Conservation (phyloP, 2,888 invertebrate species). For the Petrolisthes cinctipes region DNA sequence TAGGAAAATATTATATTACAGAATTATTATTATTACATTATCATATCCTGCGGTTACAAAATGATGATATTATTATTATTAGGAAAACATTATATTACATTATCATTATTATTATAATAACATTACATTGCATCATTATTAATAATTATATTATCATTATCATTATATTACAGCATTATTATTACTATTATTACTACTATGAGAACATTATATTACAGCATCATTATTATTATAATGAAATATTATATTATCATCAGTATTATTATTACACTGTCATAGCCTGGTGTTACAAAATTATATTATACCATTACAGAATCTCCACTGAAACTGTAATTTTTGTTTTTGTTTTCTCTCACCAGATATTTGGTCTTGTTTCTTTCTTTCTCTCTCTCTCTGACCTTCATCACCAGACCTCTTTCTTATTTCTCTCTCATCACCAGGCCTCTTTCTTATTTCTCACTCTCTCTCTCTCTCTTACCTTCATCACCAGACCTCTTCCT, state of each 20-base stretch:
- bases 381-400: conserved; percentile 54
- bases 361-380: not conserved
- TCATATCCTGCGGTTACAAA: no score
- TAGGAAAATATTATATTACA: no score
- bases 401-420: conserved; percentile 69
- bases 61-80: no score
- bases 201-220: no score
- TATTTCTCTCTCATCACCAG: not conserved
- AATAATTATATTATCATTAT: no score
- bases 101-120: no score
- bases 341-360: not conserved
- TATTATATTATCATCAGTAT: not conserved
- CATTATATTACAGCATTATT: no score
- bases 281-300: not conserved
- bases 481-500: conserved; percentile 69
- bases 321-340: not conserved
- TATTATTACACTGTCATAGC: not conserved
- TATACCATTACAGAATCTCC: not conserved
- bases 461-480: conserved; percentile 55
- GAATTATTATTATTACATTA: no score
- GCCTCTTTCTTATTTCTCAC: not conserved
- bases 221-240: not conserved
- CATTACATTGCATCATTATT: no score
- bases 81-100: no score
- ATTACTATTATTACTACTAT: no score